Evolutionary conservation across 2,797 vertebrate species (phyloP).

Genomic region (Notolabrus celidotus): DNA sequence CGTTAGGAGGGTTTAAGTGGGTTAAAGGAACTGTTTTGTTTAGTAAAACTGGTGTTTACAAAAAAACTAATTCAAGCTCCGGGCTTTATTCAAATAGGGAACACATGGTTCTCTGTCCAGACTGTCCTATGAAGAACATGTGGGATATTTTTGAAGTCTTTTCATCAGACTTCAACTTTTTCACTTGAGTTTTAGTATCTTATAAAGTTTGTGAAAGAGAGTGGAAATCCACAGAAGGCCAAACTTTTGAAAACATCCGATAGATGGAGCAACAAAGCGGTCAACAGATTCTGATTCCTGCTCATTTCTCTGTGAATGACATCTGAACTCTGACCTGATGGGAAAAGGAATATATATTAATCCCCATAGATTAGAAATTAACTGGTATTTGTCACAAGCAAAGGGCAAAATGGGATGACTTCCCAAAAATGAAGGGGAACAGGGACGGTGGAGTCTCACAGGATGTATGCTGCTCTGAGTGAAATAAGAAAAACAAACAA

Average conservation of each 20-base stretch:
- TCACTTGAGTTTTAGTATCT: not conserved
- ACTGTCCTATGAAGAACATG: not conserved
- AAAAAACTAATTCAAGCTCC: not conserved
- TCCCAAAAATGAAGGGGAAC: constrained; percentile 20
- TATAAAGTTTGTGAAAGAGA: too few species aligned
- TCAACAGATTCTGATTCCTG: too few species aligned
- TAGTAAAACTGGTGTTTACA: not conserved
- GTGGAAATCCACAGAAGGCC: too few species aligned
- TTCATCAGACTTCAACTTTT: not conserved
- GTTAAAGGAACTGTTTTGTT: not conserved
- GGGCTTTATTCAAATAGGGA: not conserved
- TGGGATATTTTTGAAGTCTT: not conserved
- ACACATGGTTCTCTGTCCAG: not conserved
- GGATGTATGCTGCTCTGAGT: constrained; percentile 30
- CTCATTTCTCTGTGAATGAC: constrained; percentile 10
- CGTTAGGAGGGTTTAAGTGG: not conserved
- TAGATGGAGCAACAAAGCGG: not conserved
- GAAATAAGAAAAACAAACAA: not conserved
- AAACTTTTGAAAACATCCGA: not conserved
- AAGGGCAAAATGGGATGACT: not conserved
- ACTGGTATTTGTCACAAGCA: too few species aligned
- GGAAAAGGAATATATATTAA: not conserved
- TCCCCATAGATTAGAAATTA: not conserved
- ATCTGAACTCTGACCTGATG: constrained; percentile 19
- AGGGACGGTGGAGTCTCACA: constrained; percentile 32